A percentile compares a stretch with the other conserved stretches of the same genome.
Evolutionary conservation across 2,113 vertebrate species (phyloP).

Genomic region (Numenius arquata): DNA sequence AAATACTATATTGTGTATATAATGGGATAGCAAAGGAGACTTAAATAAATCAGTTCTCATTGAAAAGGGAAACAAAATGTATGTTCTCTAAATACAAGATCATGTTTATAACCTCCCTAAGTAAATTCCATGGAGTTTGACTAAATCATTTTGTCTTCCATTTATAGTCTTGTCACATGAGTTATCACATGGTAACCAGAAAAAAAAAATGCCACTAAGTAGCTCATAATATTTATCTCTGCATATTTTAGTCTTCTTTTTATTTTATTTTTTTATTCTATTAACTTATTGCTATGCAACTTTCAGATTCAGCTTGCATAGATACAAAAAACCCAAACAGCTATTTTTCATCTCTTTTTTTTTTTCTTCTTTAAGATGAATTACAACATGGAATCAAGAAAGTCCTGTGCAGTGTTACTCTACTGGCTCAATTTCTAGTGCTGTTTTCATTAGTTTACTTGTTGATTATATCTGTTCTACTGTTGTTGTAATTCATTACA

Average conservation of each 20-base stretch:
- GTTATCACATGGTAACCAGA: not conserved
- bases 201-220: not conserved
- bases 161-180: not conserved
- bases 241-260: not conserved
- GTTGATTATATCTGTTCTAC: not conserved
- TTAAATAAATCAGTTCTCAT: not conserved
- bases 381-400: not conserved
- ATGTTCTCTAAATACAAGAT: not conserved
- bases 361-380: not conserved
- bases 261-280: not conserved
- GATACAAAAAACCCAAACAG: too few species aligned
- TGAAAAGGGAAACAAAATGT: not conserved
- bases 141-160: not conserved
- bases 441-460: not conserved
- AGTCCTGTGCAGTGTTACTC: not conserved
- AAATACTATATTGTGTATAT: not conserved
- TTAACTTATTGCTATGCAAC: not conserved
- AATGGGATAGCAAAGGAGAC: not conserved
- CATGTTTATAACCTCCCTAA: not conserved
- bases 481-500: slow-evolving; percentile 17
- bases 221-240: not conserved
- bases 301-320: not conserved
- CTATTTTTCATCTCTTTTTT: not conserved
- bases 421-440: not conserved
- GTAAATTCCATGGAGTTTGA: not conserved